Evolutionary conservation across 2,888 invertebrate species (phyloP), one percentile per base, ranked within the genome.

Genomic region (Papilio protenor): DNA sequence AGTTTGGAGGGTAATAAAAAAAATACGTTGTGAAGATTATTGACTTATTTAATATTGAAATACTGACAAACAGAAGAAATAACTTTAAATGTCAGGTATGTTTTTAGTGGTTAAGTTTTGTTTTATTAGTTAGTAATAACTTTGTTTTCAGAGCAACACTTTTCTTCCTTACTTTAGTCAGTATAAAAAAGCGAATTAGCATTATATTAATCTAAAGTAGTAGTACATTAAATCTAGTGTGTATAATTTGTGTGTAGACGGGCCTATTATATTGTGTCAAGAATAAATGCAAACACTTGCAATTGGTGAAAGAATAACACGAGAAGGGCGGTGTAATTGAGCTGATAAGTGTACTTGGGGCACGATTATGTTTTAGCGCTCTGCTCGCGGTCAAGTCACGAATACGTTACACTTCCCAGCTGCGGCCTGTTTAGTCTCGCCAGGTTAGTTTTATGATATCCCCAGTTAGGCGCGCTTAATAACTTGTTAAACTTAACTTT

Each of bases 401-500:
- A 78, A 78, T 73, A 73, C 69, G 73, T 72, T 73, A 72, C 75
- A 75, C 49, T 75, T 72, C 33, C 21, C 70, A 72, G 40, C 66
- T 66, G 61, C 73, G 73, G 79, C 81, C 82, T 83, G 82, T 81
- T 84, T 83, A 84, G 82, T 84, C 81, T 79, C 83, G 81, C 81
- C 81, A 82, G 80, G 81, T 84, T 83, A 82, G 77, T 80, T 85
- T 86, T 84, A 85, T 81, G 82, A 81, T 79, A 73, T 80, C 79
- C 78, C 79, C 81, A 83, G 82, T 84, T 81, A 84, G 49, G 27
- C 10, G 49, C 33, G 27, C 64, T 57, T 57, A 57, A 52, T 75
- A 69, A 59, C 12, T 59, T 23, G 57, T 70, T 12, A 18, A 75
- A 57, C 23, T 57, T 69, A 16, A 27, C 33, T 72, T 18, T 27